Evolutionary conservation across 2,888 invertebrate species (phyloP).

Genomic region (Drosophila mulleri): DNA sequence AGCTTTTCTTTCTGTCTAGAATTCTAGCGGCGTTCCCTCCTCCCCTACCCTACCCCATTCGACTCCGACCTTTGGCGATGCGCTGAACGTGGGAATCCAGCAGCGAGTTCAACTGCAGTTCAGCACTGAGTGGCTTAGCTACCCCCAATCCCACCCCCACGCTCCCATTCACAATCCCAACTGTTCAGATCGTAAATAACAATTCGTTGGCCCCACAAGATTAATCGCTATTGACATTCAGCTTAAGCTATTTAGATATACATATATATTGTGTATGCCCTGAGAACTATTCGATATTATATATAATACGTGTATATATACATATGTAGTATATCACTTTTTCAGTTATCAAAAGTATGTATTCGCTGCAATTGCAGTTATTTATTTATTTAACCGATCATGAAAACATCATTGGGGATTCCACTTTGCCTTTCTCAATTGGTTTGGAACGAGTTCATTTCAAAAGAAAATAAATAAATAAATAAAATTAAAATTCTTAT

Average conservation of each 20-base stretch:
- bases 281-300: background rate
- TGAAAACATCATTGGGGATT: background rate
- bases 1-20: slow-evolving; percentile 1
- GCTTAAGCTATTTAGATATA: slow-evolving; percentile 43
- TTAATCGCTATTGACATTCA: slow-evolving; percentile 65
- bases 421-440: background rate
- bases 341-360: background rate
- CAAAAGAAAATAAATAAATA: background rate
- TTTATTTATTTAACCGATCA: background rate
- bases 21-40: slow-evolving; percentile 10
- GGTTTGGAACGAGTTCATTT: slow-evolving; percentile 3
- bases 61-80: background rate
- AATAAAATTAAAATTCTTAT: background rate
- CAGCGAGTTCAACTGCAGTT: slow-evolving; percentile 39
- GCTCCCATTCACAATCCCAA: background rate
- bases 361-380: background rate
- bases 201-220: slow-evolving; percentile 51
- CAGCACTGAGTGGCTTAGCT: slow-evolving; percentile 16
- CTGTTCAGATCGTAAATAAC: slow-evolving; percentile 56
- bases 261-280: background rate
- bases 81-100: slow-evolving; percentile 44
- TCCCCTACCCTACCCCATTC: background rate
- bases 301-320: background rate
- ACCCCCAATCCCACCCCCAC: background rate
- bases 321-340: too few relatives aligned